Percentiles rank a stretch among this genome's conserved stretches.
These are phyloP conservation scores for Lamellibrachia columna DNA, from an alignment of 2,888 invertebrate species.

Conservation along the genomic window DNA sequence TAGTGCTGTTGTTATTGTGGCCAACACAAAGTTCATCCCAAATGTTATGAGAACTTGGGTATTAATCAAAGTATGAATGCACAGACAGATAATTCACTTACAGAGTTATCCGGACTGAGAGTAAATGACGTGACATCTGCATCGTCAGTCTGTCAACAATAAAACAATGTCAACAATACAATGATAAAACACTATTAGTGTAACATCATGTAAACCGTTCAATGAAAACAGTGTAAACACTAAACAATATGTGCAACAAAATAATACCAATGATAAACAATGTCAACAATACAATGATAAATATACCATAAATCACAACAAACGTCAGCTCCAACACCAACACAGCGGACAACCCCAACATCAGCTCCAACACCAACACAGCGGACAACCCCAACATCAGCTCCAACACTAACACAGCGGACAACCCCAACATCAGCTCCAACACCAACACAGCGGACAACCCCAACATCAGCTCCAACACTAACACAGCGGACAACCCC, in stretches of 20 bases:
- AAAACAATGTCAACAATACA: slow-evolving; percentile 17
- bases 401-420: neutral
- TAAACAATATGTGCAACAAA: neutral
- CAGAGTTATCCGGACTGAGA: slow-evolving; percentile 72
- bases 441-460: neutral
- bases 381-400: neutral
- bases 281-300: neutral
- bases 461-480: too few species aligned
- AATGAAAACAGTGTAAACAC: neutral
- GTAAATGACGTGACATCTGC: slow-evolving; percentile 79
- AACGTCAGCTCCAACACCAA: too few species aligned
- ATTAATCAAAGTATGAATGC: neutral
- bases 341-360: neutral
- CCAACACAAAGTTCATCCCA: too few species aligned
- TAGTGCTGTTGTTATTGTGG: too few species aligned
- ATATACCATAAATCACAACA: neutral
- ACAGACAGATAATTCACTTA: slow-evolving; percentile 36
- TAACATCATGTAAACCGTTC: neutral
- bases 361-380: neutral
- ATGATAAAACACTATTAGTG: neutral
- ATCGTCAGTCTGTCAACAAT: slow-evolving; percentile 57
- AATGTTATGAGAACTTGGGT: neutral
- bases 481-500: neutral
- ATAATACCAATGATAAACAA: neutral
- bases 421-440: neutral